Percentiles rank a stretch among this genome's conserved stretches.
phyloP scores from a whole-genome alignment of 2,888 invertebrate genomes.

The Eurytoma californica region DNA sequence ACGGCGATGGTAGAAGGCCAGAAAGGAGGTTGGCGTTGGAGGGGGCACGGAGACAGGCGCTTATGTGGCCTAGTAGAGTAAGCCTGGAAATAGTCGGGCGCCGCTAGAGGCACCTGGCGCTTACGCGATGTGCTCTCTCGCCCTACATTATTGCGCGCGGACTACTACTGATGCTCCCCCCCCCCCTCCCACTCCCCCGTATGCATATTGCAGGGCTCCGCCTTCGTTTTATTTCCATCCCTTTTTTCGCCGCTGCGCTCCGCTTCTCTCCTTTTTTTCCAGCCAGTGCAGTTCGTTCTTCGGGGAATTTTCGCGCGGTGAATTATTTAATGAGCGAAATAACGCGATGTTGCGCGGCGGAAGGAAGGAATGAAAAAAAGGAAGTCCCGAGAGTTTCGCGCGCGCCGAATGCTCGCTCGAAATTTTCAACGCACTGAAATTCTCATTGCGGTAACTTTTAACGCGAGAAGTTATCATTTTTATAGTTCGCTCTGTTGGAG shows the following conservation, averaged over 20 bases:
- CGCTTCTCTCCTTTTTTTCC: background rate
- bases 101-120: conserved; percentile 68
- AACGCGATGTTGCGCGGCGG: background rate
- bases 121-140: conserved; percentile 51
- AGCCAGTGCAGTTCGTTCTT: conserved; percentile 16
- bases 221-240: background rate
- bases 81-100: conserved; percentile 64
- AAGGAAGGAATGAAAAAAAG: background rate
- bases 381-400: too few relatives aligned
- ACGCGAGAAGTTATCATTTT: conserved; percentile 5
- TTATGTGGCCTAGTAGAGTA: conserved; percentile 66
- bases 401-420: too few relatives aligned
- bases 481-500: background rate
- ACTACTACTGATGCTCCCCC: conserved; percentile 23
- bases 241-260: background rate
- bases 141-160: conserved; percentile 13
- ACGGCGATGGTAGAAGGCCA: conserved; percentile 27
- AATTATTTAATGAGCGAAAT: conserved; percentile 35
- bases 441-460: too few relatives aligned
- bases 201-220: conserved; percentile 23
- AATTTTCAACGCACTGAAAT: too few relatives aligned
- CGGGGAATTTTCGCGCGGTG: conserved; percentile 15
- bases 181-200: background rate
- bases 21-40: conserved; percentile 54
- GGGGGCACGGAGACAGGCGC: conserved; percentile 50